Evolutionary conservation across 2,113 vertebrate species (phyloP).

Genomic region (Sakesphorus luctuosus): DNA sequence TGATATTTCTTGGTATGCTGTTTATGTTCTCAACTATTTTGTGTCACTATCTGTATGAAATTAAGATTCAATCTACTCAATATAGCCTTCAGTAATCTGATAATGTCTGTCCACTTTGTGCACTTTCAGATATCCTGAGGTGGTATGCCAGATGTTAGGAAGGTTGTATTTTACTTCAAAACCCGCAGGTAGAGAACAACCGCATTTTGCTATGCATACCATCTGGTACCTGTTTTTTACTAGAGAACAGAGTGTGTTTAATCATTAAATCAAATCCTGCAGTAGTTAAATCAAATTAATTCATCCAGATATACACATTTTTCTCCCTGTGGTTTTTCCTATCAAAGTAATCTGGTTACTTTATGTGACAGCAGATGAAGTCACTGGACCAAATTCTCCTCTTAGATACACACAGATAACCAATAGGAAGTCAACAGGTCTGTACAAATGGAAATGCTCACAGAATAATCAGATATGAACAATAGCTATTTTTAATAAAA

Average conservation of each 20-base stretch:
- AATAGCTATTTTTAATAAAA: neutral
- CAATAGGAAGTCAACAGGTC: neutral
- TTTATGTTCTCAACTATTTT: neutral
- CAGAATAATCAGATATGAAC: neutral
- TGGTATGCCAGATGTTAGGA: slow-evolving; percentile 25
- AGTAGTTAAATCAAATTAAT: slow-evolving; percentile 39
- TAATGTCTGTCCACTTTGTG: neutral
- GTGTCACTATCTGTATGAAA: neutral
- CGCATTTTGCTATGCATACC: neutral
- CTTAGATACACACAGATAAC: neutral
- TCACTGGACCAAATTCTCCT: neutral
- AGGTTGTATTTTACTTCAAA: slow-evolving; percentile 48
- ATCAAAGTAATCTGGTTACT: neutral
- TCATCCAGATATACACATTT: slow-evolving; percentile 3
- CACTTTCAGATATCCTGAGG: slow-evolving; percentile 25
- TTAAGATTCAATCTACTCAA: neutral
- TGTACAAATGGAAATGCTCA: neutral
- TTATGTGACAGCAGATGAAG: slow-evolving; percentile 1
- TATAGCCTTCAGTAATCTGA: neutral
- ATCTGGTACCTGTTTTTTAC: slow-evolving; percentile 39
- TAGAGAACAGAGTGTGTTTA: neutral
- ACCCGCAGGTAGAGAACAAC: slow-evolving; percentile 10
- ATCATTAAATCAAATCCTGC: neutral
- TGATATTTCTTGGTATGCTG: neutral
- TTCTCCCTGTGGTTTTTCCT: neutral